Percentiles rank a stretch among this genome's conserved stretches.
Conservation (phyloP, 2,888 invertebrate species). For the Nomada goodeniana region DNA sequence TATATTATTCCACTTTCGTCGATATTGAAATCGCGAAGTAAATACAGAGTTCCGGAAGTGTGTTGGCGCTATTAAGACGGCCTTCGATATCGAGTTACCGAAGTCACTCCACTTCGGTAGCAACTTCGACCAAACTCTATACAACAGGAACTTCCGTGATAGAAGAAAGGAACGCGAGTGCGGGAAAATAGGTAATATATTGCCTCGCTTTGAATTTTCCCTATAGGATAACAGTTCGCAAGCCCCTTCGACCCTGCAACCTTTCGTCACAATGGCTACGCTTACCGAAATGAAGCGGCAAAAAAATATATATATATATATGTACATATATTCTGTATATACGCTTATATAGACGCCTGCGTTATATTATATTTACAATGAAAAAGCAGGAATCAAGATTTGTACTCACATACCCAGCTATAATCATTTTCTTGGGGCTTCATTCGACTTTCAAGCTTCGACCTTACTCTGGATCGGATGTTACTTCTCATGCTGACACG, state of each 20-base stretch:
- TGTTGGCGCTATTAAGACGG: not conserved
- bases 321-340: no score
- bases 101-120: slow-evolving; percentile 5
- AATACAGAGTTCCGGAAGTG: not conserved
- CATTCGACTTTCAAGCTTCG: no score
- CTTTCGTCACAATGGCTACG: not conserved
- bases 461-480: no score
- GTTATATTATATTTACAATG: no score
- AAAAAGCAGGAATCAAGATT: no score
- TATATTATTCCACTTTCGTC: no score
- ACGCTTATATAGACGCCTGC: no score
- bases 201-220: not conserved
- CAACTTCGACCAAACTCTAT: not conserved
- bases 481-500: no score
- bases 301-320: no score
- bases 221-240: not conserved
- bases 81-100: not conserved
- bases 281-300: no score
- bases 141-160: slow-evolving; percentile 6
- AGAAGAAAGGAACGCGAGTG: not conserved
- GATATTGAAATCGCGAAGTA: not conserved
- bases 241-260: not conserved
- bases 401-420: no score
- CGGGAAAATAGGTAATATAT: not conserved
- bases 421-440: no score